Conservation (phyloP, 2,888 invertebrate genomes). For the Steinernema hermaphroditum region DNA sequence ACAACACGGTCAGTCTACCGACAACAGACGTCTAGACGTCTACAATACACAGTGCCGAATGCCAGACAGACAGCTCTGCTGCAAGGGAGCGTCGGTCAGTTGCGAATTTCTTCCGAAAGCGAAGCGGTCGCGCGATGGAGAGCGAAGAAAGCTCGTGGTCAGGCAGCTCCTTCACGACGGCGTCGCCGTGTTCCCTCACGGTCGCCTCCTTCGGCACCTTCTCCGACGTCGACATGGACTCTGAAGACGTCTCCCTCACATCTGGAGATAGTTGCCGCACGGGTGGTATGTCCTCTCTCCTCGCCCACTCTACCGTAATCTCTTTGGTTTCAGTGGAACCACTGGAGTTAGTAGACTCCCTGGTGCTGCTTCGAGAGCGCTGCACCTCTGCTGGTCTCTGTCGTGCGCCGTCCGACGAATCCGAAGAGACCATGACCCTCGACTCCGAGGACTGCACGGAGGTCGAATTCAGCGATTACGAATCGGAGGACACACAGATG, state of each 20-base stretch:
- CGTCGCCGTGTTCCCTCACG: neutral
- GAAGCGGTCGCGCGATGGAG: too few species aligned
- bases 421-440: neutral
- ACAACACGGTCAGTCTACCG: too few species aligned
- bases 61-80: too few species aligned
- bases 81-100: too few species aligned
- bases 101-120: too few species aligned
- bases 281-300: neutral
- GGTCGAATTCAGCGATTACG: too few species aligned
- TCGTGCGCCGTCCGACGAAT: neutral
- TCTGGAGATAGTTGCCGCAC: neutral
- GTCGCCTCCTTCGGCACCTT: neutral
- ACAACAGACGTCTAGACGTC: too few species aligned
- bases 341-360: neutral
- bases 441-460: neutral
- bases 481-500: too few species aligned
- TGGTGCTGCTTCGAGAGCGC: neutral
- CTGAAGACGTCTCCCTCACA: neutral
- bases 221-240: neutral
- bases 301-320: neutral
- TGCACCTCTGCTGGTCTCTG: neutral
- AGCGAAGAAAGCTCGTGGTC: constrained; percentile 13
- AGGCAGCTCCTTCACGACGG: constrained; percentile 17
- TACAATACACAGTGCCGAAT: too few species aligned
- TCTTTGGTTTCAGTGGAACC: neutral